Evolutionary conservation across 2,888 invertebrate species (phyloP), one percentile per base, ranked within the genome.

Genomic region (Euphydryas editha): DNA sequence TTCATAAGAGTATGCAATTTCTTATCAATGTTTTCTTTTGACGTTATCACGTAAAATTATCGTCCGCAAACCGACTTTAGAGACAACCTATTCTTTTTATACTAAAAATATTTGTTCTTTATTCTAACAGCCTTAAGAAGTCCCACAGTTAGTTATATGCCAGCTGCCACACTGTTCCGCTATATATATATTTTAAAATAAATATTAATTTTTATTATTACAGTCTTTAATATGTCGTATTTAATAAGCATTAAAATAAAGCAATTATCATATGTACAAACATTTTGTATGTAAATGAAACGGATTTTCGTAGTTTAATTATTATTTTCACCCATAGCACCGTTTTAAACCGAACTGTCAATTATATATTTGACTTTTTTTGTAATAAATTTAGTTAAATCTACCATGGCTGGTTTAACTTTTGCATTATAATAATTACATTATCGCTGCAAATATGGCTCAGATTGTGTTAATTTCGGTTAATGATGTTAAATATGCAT

Each of bases 321-420:
- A 54, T 36, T 54, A n/a, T 30, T 18, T 11, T n/a, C n/a, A n/a
- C n/a, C n/a, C n/a, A 36, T 36, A 54, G 11, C 30, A 10, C 6
- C 11, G 8, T 36, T 30, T 54, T 11, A 54, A 36, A 36, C 30
- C 49, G 13, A 49, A 18, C 54, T 54, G 54, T 54, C 54, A 36
- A 54, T 54, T 36, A 10, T 24, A 36, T 30, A 54, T 54, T n/a
- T n/a, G n/a, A n/a, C n/a, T n/a, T n/a, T n/a, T 54, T 54, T 36
- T 15, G 36, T 36, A 54, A 54, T 51, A 51, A 51, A 51, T 51
- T 51, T 21, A 15, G 21, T 51, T 51, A 51, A 51, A 51, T 1
- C 49, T 21, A 24, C 49, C 24, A 24, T 15, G 49, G 21, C 15
- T 24, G 49, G 13, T 51, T 51, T 21, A 51, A 51, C 49, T 51